phyloP scores from a whole-genome alignment of 2,888 invertebrate species.

The Mesoligia furuncula region DNA sequence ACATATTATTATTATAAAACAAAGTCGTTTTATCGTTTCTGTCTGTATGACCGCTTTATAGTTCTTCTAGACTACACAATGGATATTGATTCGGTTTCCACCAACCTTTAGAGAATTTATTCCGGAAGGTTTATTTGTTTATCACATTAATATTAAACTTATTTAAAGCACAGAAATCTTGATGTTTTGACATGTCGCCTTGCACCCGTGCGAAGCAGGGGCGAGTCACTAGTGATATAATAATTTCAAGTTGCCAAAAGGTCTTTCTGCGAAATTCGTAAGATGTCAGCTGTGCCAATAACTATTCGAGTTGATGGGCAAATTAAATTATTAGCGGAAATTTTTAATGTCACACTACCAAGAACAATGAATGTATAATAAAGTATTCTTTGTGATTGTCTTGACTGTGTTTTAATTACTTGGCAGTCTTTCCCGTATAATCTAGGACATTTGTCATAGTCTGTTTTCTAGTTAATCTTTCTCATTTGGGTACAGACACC shows the following conservation, averaged over 20 bases:
- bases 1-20: not conserved
- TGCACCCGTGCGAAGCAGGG: not conserved
- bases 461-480: slow-evolving; percentile 1
- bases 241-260: slow-evolving; percentile 50
- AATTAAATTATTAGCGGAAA: slow-evolving; percentile 25
- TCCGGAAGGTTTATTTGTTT: not conserved
- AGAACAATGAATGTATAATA: slow-evolving; percentile 24
- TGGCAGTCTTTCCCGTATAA: slow-evolving; percentile 13
- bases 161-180: not conserved
- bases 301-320: slow-evolving; percentile 26
- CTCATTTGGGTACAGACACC: not conserved
- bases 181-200: not conserved
- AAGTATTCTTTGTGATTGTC: not conserved
- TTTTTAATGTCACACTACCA: slow-evolving; percentile 9
- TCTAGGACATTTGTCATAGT: not conserved
- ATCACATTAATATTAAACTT: not conserved
- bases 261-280: slow-evolving; percentile 44
- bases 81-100: not conserved
- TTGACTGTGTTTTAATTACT: slow-evolving; percentile 20
- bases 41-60: not conserved
- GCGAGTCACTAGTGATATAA: slow-evolving; percentile 4
- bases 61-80: not conserved
- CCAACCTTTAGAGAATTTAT: not conserved
- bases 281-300: slow-evolving; percentile 35
- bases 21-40: not conserved